These are phyloP conservation scores for Drosophila sechellia DNA, from an alignment of 1,140 invertebrate genomes.

Conservation along the genomic window DNA sequence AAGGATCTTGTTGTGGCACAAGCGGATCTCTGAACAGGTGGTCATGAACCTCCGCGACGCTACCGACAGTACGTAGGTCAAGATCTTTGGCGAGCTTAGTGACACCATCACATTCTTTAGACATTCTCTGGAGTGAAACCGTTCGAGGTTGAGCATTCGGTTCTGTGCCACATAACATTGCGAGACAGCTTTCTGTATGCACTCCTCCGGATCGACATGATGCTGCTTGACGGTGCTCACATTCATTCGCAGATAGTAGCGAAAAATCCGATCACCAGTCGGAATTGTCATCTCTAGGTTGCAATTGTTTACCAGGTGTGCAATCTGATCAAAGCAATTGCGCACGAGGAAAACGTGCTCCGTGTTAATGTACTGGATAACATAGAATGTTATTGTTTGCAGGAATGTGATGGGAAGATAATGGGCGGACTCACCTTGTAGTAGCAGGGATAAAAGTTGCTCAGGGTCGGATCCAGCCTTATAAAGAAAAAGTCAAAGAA, in stretches of 20 bases:
- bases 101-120: conserved; percentile 61
- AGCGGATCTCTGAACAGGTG: conserved; percentile 59
- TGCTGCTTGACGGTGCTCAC: conserved; percentile 50
- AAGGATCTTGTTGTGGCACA: conserved; percentile 66
- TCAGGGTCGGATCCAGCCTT: conserved; percentile 23
- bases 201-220: conserved; percentile 57
- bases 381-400: neutral
- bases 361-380: conserved; percentile 40
- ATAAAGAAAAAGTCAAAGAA: conserved; percentile 69
- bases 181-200: conserved; percentile 52
- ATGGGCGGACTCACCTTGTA: conserved; percentile 57
- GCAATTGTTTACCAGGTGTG: conserved; percentile 42
- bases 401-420: neutral
- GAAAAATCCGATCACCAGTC: conserved; percentile 3
- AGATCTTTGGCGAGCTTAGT: conserved; percentile 53
- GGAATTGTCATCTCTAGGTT: conserved; percentile 66
- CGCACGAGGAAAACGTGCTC: conserved; percentile 72
- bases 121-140: conserved; percentile 53
- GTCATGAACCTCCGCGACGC: conserved; percentile 58
- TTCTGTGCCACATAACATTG: conserved; percentile 57
- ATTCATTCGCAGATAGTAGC: conserved; percentile 68
- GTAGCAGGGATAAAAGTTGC: conserved; percentile 78
- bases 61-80: conserved; percentile 42
- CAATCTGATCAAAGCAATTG: conserved; percentile 70
- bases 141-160: conserved; percentile 57